Conservation (phyloP, 2,113 vertebrate genomes). For the Cyanocitta stelleri region DNA sequence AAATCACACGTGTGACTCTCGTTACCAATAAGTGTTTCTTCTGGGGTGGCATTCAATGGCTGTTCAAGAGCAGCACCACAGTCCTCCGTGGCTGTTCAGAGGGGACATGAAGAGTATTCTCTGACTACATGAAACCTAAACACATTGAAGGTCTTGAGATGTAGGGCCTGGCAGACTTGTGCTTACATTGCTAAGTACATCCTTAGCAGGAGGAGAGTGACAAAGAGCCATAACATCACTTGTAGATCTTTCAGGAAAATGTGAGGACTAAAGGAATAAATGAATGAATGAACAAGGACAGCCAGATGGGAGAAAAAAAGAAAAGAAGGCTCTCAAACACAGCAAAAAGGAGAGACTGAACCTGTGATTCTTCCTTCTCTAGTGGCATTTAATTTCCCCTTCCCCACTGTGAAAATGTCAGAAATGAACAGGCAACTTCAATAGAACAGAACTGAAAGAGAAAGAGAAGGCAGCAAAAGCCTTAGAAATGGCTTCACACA, state of each 20-base stretch:
- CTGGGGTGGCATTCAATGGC: background rate
- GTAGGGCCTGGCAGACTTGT: background rate
- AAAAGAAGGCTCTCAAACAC: background rate
- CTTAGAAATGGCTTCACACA: background rate
- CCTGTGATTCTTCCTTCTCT: background rate
- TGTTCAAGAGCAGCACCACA: background rate
- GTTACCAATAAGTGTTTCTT: background rate
- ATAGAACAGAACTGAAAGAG: slow-evolving; percentile 14
- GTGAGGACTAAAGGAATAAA: background rate
- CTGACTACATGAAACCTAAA: background rate
- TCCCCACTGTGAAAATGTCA: background rate
- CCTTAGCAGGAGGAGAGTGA: background rate
- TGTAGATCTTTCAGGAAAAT: background rate
- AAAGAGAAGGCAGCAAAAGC: background rate
- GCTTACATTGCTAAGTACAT: background rate
- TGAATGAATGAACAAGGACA: background rate
- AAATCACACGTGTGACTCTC: background rate
- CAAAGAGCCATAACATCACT: background rate
- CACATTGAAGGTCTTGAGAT: background rate
- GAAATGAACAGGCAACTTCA: background rate
- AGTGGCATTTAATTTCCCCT: slow-evolving; percentile 15
- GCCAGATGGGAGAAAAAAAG: background rate
- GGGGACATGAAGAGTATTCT: background rate
- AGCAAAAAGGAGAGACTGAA: background rate
- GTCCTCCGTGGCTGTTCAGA: background rate